Evolutionary conservation across 2,888 invertebrate species (phyloP).

Genomic region (Eucera pruinosa): DNA sequence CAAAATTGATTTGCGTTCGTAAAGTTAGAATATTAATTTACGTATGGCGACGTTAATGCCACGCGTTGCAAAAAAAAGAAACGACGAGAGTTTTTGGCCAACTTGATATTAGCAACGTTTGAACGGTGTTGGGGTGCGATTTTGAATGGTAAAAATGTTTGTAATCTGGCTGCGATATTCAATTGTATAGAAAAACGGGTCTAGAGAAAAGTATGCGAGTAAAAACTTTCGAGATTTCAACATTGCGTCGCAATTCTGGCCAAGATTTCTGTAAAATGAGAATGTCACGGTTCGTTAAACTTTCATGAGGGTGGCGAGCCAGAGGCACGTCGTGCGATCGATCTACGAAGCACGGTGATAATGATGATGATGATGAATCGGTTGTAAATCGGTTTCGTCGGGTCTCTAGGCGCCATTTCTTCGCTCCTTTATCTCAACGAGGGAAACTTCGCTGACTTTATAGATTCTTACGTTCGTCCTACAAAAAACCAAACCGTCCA

Average conservation of each 20-base stretch:
- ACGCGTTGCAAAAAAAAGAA: too few species aligned
- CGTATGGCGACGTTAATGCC: too few species aligned
- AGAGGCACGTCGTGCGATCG: conserved; percentile 3
- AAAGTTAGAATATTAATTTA: too few species aligned
- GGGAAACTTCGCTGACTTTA: conserved; percentile 7
- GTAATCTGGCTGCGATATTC: too few species aligned
- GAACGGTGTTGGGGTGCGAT: too few species aligned
- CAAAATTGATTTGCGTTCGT: too few species aligned
- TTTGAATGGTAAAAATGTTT: too few species aligned
- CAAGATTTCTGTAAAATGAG: conserved; percentile 17
- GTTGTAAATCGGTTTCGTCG: conserved; percentile 22
- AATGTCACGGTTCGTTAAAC: conserved; percentile 49
- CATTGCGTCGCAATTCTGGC: background rate
- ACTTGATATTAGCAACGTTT: too few species aligned
- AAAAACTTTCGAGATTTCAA: background rate
- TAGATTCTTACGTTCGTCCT: background rate
- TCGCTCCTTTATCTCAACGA: conserved; percentile 8
- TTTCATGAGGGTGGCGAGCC: conserved; percentile 36
- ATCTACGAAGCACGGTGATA: conserved; percentile 20
- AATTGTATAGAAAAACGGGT: background rate
- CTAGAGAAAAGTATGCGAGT: background rate
- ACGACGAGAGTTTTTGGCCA: too few species aligned
- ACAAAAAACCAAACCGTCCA: background rate
- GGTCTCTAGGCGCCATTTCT: conserved; percentile 15
- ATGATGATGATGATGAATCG: conserved; percentile 42